Percentiles rank a stretch among this genome's conserved stretches.
These are phyloP conservation scores for Rhopalosiphum nymphaeae DNA, from an alignment of 2,888 invertebrate genomes.

Conservation along the genomic window DNA sequence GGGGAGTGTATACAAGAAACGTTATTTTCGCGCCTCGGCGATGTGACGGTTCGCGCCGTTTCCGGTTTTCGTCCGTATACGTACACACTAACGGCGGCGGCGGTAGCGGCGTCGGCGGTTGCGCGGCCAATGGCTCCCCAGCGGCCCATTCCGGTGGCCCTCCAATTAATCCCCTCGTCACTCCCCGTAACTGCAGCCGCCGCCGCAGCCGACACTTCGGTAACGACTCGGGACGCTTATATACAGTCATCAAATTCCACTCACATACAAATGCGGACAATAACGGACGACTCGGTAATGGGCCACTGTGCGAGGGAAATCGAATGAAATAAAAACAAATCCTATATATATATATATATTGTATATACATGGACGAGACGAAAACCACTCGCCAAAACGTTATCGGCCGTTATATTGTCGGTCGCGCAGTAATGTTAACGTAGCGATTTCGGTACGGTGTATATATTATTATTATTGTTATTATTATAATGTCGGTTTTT, in stretches of 20 bases:
- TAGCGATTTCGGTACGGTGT: conserved; percentile 21
- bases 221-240: conserved; percentile 61
- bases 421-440: conserved; percentile 20
- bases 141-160: conserved; percentile 67
- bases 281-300: conserved; percentile 49
- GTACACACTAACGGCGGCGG: conserved; percentile 67
- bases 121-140: conserved; percentile 67
- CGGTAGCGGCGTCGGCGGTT: conserved; percentile 67
- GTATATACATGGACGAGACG: not conserved
- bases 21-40: conserved; percentile 8
- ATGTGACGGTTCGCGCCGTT: conserved; percentile 21
- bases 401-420: no score
- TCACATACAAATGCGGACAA: conserved; percentile 37
- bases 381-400: not conserved
- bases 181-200: not conserved
- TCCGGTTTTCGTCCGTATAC: conserved; percentile 67
- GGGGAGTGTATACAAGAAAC: not conserved
- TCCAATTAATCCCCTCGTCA: conserved; percentile 66
- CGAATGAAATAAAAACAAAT: conserved; percentile 39
- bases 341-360: not conserved
- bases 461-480: not conserved
- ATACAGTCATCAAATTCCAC: conserved; percentile 62
- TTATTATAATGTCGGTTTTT: not conserved
- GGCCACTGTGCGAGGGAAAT: conserved; percentile 62
- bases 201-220: conserved; percentile 34